Percentiles rank a stretch among this genome's conserved stretches.
Evolutionary conservation across 2,113 vertebrate genomes (phyloP).

Genomic region (Entosphenus tridentatus): DNA sequence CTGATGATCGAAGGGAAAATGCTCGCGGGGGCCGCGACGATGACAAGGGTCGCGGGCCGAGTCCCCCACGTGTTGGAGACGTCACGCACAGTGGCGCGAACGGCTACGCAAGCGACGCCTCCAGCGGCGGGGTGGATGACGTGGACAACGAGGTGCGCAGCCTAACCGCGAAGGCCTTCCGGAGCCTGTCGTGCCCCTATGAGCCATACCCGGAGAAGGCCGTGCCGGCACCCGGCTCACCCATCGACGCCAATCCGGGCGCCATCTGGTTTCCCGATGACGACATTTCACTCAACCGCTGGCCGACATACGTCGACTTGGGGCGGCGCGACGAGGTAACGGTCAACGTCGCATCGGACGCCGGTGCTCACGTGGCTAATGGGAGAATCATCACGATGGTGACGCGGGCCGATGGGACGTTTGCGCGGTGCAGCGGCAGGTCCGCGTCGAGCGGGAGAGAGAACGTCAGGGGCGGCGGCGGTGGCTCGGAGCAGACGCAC

Average conservation of each 20-base stretch:
- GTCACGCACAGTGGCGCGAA: conserved; percentile 27
- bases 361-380: no score
- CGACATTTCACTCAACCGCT: conserved; percentile 34
- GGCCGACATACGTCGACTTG: conserved; percentile 28
- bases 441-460: no score
- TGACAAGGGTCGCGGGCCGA: conserved; percentile 20
- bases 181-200: conserved; percentile 53
- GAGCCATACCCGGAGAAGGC: conserved; percentile 35
- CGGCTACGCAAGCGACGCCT: conserved; percentile 52
- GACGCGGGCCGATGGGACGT: no score
- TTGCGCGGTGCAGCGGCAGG: no score
- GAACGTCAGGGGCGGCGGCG: no score
- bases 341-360: no score
- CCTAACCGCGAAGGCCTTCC: conserved; percentile 62
- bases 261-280: conserved; percentile 13
- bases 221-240: conserved; percentile 35
- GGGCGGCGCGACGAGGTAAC: not conserved
- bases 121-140: conserved; percentile 73
- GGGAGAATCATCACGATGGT: no score
- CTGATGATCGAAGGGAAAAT: no score
- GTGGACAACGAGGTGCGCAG: conserved; percentile 82
- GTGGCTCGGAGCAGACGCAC: no score
- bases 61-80: conserved; percentile 39
- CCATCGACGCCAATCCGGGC: conserved; percentile 40
- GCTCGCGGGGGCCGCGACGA: not conserved